Base-by-base conservation (phyloP, 2,113 vertebrate genomes). In the Gallinago paraguaiae region DNA sequence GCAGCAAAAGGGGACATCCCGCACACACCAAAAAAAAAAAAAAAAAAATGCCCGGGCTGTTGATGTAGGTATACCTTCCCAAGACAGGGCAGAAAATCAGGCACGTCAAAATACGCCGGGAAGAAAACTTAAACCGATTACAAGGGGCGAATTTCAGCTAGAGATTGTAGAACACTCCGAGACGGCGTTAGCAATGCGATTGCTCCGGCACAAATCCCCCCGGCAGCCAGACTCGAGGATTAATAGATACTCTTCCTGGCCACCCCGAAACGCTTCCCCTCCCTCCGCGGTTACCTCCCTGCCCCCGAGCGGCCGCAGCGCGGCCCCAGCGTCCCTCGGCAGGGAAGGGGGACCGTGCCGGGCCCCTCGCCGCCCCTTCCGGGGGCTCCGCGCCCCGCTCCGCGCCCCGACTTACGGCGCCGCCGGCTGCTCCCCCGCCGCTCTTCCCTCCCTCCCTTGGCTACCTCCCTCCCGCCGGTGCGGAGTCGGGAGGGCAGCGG, bases 1-100 rank as follows among this genome's bases (percentile, higher is more conserved):
- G 86, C 84, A 59, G 91, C 88, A 50, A 82, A 84, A 92, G 86
- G 64, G 30, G 57, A 79, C 83, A 60, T 56, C 80, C 69, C 93
- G 89, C 92, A 54, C 46, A 37, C 56, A 22, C 56, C 30, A 19
- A 10, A 33, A 50, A 48, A 48, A 22, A 23, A 25, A 50, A 27
- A 51, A 25, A 13, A 27, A 25, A 50, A 15, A 51, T 13, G 45
- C 51, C 61, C 24, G 70, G 10, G 15, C 39, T 18, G 22, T 28
- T 37, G 13, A 1, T 17, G 70, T 5, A 39, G 28, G 37, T 25
- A 31, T 19, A 53, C 31, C 65, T 45, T 19, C 35, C 33, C 68
- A 4, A 53, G 68, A 18, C 39, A 23, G 33, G 41, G 16, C 39
- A 13, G 5, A 35, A 28, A 25, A 72, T 8, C 63, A 28, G 19